Conservation (phyloP, 2,888 invertebrate species). For the Sminthurides aquaticus region DNA sequence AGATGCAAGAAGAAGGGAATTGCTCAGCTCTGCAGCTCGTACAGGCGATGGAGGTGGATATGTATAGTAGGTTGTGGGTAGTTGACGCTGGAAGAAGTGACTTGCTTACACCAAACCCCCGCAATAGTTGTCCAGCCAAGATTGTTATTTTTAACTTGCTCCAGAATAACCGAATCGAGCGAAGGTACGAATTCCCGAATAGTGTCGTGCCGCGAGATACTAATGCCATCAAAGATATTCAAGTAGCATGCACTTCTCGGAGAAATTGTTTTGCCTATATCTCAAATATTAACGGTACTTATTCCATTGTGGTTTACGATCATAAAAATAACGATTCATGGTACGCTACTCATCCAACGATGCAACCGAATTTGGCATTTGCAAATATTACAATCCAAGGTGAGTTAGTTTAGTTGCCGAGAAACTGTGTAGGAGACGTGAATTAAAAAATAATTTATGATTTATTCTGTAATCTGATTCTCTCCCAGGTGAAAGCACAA, state of each 20-base stretch:
- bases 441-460: no score
- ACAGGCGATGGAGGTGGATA: slow-evolving; percentile 64
- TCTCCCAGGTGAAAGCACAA: neutral
- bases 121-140: slow-evolving; percentile 24
- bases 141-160: slow-evolving; percentile 23
- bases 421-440: no score
- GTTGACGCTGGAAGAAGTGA: slow-evolving; percentile 61
- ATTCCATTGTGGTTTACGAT: slow-evolving; percentile 55
- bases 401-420: no score
- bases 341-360: slow-evolving; percentile 19
- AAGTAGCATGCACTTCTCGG: slow-evolving; percentile 18
- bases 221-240: slow-evolving; percentile 25
- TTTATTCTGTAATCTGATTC: no score
- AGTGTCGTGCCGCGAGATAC: slow-evolving; percentile 18
- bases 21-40: slow-evolving; percentile 66
- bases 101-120: slow-evolving; percentile 48
- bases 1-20: slow-evolving; percentile 56
- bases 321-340: slow-evolving; percentile 18
- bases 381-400: slow-evolving; percentile 19
- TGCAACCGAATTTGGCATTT: slow-evolving; percentile 19
- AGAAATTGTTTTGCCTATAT: slow-evolving; percentile 25
- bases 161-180: slow-evolving; percentile 10
- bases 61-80: slow-evolving; percentile 52
- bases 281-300: slow-evolving; percentile 46
- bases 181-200: slow-evolving; percentile 25